phyloP scores from a whole-genome alignment of 30 jellyfish, hydroid and myxozoan genomes.

The Phacellophora camtschatica region DNA sequence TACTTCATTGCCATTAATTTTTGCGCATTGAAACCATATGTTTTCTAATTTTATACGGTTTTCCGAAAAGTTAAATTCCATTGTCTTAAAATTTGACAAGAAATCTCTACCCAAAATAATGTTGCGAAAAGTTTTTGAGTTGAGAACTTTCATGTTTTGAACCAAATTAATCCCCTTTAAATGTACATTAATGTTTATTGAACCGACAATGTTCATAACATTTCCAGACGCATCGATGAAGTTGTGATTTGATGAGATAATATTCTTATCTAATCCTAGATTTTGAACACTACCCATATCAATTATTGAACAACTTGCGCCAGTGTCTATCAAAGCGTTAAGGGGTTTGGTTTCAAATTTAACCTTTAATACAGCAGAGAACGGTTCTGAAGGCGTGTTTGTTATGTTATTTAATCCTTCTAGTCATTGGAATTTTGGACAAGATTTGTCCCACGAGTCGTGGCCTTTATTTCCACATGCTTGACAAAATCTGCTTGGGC shows the following conservation, averaged over 20 bases:
- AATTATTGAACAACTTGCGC: slow-evolving; percentile 45
- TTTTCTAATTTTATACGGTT: background rate
- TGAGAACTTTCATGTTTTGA: slow-evolving; percentile 5
- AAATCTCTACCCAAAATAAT: slow-evolving; percentile 5
- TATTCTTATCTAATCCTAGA: background rate
- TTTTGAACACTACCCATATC: slow-evolving; percentile 30
- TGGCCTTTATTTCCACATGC: slow-evolving; percentile 46
- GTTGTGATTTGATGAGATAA: background rate
- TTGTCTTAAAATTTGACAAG: background rate
- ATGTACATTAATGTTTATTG: background rate
- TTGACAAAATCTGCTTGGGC: slow-evolving; percentile 39
- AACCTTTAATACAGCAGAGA: slow-evolving; percentile 6
- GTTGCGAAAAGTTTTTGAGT: background rate
- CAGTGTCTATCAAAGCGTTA: slow-evolving; percentile 38
- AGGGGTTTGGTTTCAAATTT: background rate
- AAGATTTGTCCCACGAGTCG: slow-evolving; percentile 31
- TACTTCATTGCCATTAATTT: background rate
- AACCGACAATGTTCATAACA: slow-evolving; percentile 5
- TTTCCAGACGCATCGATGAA: slow-evolving; percentile 40
- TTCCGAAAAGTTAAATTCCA: background rate
- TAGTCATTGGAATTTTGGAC: slow-evolving; percentile 49
- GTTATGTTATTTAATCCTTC: background rate
- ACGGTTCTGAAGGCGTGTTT: background rate
- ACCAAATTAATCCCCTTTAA: background rate
- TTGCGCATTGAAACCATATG: background rate